Conservation (phyloP, 2,888 invertebrate genomes). For the Parnassius mnemosyne region DNA sequence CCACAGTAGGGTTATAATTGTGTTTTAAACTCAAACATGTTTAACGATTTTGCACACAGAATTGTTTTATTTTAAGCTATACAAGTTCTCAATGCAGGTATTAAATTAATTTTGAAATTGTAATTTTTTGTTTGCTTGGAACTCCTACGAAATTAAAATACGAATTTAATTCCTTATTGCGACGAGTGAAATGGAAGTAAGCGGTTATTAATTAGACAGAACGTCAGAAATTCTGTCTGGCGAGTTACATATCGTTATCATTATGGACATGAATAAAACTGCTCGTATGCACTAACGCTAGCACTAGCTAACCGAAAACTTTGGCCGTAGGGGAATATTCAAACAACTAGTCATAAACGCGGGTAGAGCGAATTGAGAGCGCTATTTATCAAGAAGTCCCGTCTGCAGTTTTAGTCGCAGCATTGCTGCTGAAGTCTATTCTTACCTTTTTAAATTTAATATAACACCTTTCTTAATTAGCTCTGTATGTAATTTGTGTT, state of each 20-base stretch:
- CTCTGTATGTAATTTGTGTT: background rate
- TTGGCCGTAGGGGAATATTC: slow-evolving; percentile 56
- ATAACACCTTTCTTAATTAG: background rate
- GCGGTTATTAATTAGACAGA: slow-evolving; percentile 63
- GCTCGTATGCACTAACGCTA: slow-evolving; percentile 49
- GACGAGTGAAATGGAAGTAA: slow-evolving; percentile 41
- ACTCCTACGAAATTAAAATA: slow-evolving; percentile 54
- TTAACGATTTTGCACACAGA: slow-evolving; percentile 2
- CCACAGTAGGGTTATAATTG: no score
- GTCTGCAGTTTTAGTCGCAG: slow-evolving; percentile 26
- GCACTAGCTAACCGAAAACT: slow-evolving; percentile 55
- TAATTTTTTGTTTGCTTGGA: slow-evolving; percentile 41
- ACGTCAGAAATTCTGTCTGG: slow-evolving; percentile 56
- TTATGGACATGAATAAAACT: slow-evolving; percentile 71
- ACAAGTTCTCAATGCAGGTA: slow-evolving; percentile 22
- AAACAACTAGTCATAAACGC: slow-evolving; percentile 39
- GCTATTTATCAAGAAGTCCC: slow-evolving; percentile 44
- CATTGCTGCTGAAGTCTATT: slow-evolving; percentile 29
- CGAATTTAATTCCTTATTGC: slow-evolving; percentile 53
- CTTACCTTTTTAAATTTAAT: no score
- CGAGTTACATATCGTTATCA: slow-evolving; percentile 63
- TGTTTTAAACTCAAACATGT: background rate
- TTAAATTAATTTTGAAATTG: slow-evolving; percentile 33
- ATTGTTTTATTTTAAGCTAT: slow-evolving; percentile 14
- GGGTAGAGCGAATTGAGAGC: slow-evolving; percentile 52